Percentiles rank a stretch among this genome's conserved stretches.
Conservation (phyloP, 1,140 invertebrate genomes). For the Papilio aristodemus region DNA sequence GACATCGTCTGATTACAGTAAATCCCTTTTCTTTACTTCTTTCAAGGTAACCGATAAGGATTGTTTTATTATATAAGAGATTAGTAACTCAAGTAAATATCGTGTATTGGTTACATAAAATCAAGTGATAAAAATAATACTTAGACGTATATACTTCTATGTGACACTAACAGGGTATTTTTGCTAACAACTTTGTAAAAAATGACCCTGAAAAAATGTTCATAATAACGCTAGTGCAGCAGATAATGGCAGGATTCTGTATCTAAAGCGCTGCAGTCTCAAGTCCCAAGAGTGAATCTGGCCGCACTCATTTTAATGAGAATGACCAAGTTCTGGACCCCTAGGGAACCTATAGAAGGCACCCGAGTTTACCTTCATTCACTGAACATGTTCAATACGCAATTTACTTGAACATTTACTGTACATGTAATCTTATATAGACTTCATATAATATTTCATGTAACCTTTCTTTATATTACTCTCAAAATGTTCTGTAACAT, state of each 20-base stretch:
- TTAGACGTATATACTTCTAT: too few species aligned
- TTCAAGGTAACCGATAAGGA: too few species aligned
- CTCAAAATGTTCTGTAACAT: too few species aligned
- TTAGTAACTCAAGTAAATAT: too few species aligned
- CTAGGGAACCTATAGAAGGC: slow-evolving; percentile 38
- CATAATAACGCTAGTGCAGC: slow-evolving; percentile 26
- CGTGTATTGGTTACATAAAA: too few species aligned
- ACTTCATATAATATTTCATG: too few species aligned
- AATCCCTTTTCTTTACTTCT: too few species aligned
- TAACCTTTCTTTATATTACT: too few species aligned
- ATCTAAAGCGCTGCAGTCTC: slow-evolving; percentile 41
- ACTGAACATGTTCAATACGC: slow-evolving; percentile 38
- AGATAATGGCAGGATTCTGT: slow-evolving; percentile 29
- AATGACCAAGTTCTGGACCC: slow-evolving; percentile 51
- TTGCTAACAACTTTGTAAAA: slow-evolving; percentile 12
- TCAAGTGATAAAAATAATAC: background rate
- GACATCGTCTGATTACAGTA: too few species aligned
- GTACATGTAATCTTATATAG: too few species aligned
- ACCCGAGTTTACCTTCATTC: slow-evolving; percentile 38
- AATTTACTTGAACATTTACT: slow-evolving; percentile 41
- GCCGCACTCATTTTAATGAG: slow-evolving; percentile 69
- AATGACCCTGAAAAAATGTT: slow-evolving; percentile 28
- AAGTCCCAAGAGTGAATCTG: slow-evolving; percentile 53
- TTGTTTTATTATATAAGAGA: too few species aligned
- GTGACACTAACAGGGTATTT: background rate